A percentile compares a stretch with the other conserved stretches of the same genome.
These are phyloP conservation scores for Lepidocolaptes lacrymiger DNA, from an alignment of 2,797 vertebrate genomes.

Conservation along the genomic window DNA sequence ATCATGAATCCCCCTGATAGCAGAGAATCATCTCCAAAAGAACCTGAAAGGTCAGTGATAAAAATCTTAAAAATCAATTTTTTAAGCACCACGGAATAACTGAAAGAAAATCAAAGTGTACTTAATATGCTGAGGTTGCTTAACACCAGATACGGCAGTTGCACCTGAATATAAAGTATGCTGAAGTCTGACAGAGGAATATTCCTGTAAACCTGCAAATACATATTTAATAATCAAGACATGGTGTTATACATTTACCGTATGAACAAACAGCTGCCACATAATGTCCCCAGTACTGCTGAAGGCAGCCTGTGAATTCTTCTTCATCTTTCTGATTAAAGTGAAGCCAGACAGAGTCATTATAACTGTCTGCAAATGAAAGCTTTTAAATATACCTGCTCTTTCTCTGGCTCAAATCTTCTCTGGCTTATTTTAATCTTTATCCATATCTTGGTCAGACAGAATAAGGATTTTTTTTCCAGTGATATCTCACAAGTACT, in stretches of 20 bases:
- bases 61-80: conserved; percentile 66
- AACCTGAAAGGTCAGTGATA: conserved; percentile 46
- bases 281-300: conserved; percentile 17
- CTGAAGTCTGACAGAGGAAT: conserved; percentile 35
- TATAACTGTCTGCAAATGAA: conserved; percentile 54
- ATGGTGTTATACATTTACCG: conserved; percentile 35
- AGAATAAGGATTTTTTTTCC: conserved; percentile 29
- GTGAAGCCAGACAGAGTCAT: conserved; percentile 37
- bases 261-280: conserved; percentile 55
- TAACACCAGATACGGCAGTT: conserved; percentile 54
- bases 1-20: conserved; percentile 26
- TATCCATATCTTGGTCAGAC: conserved; percentile 31
- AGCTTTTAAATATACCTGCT: conserved; percentile 46
- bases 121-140: conserved; percentile 71
- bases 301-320: conserved; percentile 25
- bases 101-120: conserved; percentile 73
- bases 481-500: not conserved
- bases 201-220: conserved; percentile 58
- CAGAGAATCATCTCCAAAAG: conserved; percentile 38
- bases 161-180: conserved; percentile 65
- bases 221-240: conserved; percentile 50
- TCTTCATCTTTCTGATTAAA: conserved; percentile 55
- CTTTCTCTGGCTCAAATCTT: conserved; percentile 11
- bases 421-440: conserved; percentile 43
- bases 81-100: conserved; percentile 27